Evolutionary conservation across 2,113 vertebrate genomes (phyloP).

Genomic region (Speoplatyrhinus poulsoni): DNA sequence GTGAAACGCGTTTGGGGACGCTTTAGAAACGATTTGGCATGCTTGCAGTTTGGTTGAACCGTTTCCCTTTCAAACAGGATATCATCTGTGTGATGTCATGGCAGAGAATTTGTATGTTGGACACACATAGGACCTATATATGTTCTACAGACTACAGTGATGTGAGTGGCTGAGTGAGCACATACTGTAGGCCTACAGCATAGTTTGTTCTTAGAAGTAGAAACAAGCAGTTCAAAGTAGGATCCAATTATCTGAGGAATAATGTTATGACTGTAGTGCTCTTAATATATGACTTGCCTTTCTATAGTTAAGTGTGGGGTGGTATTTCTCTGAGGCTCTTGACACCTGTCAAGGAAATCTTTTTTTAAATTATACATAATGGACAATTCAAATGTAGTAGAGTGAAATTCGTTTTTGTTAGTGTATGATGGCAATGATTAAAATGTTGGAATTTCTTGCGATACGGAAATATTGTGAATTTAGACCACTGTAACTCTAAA

Average conservation of each 20-base stretch:
- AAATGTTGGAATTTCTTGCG: not conserved
- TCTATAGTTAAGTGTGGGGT: constrained; percentile 17
- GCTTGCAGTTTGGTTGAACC: constrained; percentile 38
- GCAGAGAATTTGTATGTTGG: constrained; percentile 50
- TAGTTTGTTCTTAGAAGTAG: constrained; percentile 9
- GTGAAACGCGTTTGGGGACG: constrained; percentile 14
- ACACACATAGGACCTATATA: constrained; percentile 46
- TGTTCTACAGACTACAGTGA: constrained; percentile 38
- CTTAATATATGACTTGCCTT: constrained; percentile 23
- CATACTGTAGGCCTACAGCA: constrained; percentile 29
- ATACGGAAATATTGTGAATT: not conserved
- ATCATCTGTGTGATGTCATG: constrained; percentile 60
- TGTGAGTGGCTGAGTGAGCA: constrained; percentile 27
- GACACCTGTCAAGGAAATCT: constrained; percentile 13
- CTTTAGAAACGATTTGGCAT: constrained; percentile 23
- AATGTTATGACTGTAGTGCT: constrained; percentile 7
- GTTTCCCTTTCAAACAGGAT: constrained; percentile 35
- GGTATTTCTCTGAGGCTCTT: constrained; percentile 7
- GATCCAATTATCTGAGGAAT: constrained; percentile 27
- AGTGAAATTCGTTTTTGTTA: not conserved
- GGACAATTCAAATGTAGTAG: constrained; percentile 15
- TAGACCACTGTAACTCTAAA: not conserved
- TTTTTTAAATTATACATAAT: not conserved
- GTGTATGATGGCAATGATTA: not conserved
- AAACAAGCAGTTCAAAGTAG: constrained; percentile 59